These are phyloP conservation scores for Conops quadrifasciatus DNA, from an alignment of 2,888 invertebrate genomes.

Conservation along the genomic window DNA sequence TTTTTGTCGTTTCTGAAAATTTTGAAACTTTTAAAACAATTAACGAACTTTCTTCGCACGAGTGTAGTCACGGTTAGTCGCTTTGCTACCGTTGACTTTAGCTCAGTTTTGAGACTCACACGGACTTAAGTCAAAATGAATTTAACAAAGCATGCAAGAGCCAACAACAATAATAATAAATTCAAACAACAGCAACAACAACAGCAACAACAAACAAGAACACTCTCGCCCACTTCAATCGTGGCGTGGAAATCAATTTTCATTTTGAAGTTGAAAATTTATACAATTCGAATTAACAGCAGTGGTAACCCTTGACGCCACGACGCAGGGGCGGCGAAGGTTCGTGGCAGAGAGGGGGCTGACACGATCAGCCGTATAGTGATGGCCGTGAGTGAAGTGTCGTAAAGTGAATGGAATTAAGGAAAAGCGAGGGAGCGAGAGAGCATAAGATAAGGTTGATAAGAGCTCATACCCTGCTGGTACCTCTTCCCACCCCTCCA, in stretches of 20 bases:
- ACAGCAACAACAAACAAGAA: conserved; percentile 26
- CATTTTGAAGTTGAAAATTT: conserved; percentile 36
- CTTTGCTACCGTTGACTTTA: not conserved
- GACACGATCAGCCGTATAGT: not conserved
- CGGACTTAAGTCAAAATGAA: conserved; percentile 13
- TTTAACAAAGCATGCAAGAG: conserved; percentile 17
- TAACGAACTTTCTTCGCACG: no score
- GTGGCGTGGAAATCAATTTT: conserved; percentile 39
- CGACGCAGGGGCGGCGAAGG: not conserved
- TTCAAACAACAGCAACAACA: conserved; percentile 26
- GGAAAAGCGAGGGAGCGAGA: no score
- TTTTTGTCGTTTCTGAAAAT: no score
- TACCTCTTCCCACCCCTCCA: no score
- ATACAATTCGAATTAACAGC: conserved; percentile 33
- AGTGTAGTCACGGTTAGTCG: not conserved
- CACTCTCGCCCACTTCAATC: conserved; percentile 36
- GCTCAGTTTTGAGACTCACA: not conserved
- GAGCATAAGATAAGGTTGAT: no score
- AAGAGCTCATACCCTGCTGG: no score
- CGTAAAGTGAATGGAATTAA: no score
- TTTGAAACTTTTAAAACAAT: no score
- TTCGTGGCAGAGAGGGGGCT: not conserved
- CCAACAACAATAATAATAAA: conserved; percentile 8
- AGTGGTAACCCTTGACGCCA: not conserved
- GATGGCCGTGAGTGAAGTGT: not conserved